Evolutionary conservation across 2,113 vertebrate genomes (phyloP), one percentile per base, ranked within the genome.

Genomic region (Solea senegalensis): DNA sequence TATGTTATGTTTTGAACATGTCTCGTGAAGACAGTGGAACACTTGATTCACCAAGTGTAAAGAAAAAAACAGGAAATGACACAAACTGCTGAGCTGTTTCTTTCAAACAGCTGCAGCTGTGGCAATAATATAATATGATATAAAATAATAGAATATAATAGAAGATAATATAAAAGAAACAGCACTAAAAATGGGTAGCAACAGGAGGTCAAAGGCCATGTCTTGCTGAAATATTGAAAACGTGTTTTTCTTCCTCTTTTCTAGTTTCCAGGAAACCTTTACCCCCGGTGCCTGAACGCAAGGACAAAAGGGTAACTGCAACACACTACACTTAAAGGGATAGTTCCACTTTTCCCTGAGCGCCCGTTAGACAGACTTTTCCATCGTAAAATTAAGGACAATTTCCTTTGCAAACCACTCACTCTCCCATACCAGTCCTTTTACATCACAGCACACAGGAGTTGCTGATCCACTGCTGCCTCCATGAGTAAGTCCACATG

Each of bases 231-330:
- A 26, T 7, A 9, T 16, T 40, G 5, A 68, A 53, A 16, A 1
- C n/a, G 67, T 57, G 54, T 78, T 54, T 87, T 84, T 82, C 48
- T 90, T 89, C 82, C 34, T 87, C 46, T 82, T 86, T 92, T 92
- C 64, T 78, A 97, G 96, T 93, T 90, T 90, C 95, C 65, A 93
- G 88, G 66, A 95, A 95, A 78, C 90, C 93, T 48, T 88, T 96
- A 15, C 95, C 95, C 54, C 93, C 94, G 1, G 88, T 94, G 65
- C 95, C 96, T 86, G 91, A 86, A 50, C 21, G 12, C 6, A 57
- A 51, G 53, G 34, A 34, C 4, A n/a, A 16, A 9, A 72, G 8
- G 94, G 95, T 96, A 91, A 70, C 5, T 2, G 0, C 43, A 26
- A 11, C 7, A 7, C 28, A 14, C 53, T 34, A 34, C 34, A 34